Conservation (phyloP, 2,113 vertebrate species). For the Nothoprocta pentlandii region DNA sequence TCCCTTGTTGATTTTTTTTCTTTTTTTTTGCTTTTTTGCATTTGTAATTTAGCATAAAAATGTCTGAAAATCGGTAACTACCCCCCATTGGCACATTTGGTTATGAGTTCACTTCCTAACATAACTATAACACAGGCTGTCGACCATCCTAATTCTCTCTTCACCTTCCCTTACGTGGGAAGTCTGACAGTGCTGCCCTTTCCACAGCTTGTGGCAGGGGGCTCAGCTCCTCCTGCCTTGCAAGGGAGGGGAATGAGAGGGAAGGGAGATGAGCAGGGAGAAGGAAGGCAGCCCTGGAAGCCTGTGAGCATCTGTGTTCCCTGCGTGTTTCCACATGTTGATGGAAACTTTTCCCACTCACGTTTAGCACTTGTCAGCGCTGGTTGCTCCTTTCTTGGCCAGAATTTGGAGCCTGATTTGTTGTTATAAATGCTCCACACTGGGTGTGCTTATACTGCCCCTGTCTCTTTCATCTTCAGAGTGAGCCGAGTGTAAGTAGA, state of each 20-base stretch:
- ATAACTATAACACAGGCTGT: not conserved
- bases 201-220: not conserved
- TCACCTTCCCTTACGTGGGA: constrained; percentile 9
- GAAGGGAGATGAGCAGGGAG: not conserved
- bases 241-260: not conserved
- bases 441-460: too few species aligned
- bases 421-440: not conserved
- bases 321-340: not conserved
- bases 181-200: not conserved
- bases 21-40: not conserved
- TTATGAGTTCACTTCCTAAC: not conserved
- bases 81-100: not conserved
- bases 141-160: not conserved
- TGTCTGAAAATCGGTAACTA: not conserved
- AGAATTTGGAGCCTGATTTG: not conserved
- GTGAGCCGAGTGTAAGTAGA: not conserved
- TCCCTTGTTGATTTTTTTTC: too few species aligned
- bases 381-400: not conserved
- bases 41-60: not conserved
- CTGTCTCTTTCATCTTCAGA: not conserved
- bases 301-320: not conserved
- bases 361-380: not conserved
- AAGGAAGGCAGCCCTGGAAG: not conserved
- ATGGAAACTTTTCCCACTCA: not conserved
- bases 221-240: not conserved